Evolutionary conservation across 2,888 invertebrate species (phyloP), one percentile per base, ranked within the genome.

Genomic region (Cryptocephalus moraei): DNA sequence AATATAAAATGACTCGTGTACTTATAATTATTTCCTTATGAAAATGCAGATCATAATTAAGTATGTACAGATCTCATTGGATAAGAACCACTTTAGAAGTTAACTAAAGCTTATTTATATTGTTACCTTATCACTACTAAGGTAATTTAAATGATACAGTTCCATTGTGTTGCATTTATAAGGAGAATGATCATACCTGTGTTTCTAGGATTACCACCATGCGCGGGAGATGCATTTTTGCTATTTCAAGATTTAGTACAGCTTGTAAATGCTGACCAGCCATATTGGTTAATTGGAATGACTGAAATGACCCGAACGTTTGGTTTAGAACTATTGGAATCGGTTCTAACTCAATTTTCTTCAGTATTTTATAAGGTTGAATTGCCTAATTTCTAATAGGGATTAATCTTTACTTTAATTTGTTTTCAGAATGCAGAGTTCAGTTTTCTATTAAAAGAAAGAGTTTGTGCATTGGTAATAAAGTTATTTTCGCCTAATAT

Each of bases 401-500:
- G 2, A 36, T 4, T 11, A 2, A 36, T 36, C 6, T n/a, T 36
- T 12, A n/a, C n/a, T 12, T 4, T 11, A 36, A 36, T 36, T 47
- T 56, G 49, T 51, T 77, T 77, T 34, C 72, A 94, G 89, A 92
- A 94, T 72, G 81, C 84, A 6, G 96, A 97, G 69, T 96, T 97
- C 68, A 86, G 91, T 60, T 90, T 94, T 65, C 73, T 99, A 33
- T 70, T 99, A 46, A 97, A 96, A 69, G 97, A 99, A 69, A 82
- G 93, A 53, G 96, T 99, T 0, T 99, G 97, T 69, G 96, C 97
- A 1, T 76, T 99, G 60, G 91, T 99, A n/a, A 97, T 99, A 56
- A 91, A 95, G 70, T 74, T 99, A 50, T 97, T 99, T 70, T 97
- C 97, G 22, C 97, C 97, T 9, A 97, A 95, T 68, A 89, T 97